Evolutionary conservation across 2,797 vertebrate species (phyloP).

Genomic region (Synaphobranchus kaupii): DNA sequence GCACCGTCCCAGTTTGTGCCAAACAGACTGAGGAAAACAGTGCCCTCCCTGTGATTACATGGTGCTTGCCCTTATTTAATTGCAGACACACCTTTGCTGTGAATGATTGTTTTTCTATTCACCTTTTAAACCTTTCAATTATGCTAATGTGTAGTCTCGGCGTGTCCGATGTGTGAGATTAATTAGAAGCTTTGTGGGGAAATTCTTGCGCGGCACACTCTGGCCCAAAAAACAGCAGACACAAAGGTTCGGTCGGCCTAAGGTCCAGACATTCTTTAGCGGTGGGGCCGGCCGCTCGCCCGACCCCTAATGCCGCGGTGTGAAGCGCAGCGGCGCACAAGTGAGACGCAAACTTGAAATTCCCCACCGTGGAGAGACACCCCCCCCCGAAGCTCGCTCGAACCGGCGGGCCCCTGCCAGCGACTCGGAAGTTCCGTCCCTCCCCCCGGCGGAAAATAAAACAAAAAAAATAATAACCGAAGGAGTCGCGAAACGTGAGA

Average conservation of each 20-base stretch:
- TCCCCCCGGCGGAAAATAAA: background rate
- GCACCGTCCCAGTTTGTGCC: background rate
- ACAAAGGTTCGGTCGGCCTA: background rate
- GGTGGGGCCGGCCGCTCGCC: constrained; percentile 53
- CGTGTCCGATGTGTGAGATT: constrained; percentile 49
- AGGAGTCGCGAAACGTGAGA: constrained; percentile 56
- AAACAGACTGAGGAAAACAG: background rate
- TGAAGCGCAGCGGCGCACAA: constrained; percentile 70
- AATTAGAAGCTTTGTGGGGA: constrained; percentile 55
- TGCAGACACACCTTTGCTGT: constrained; percentile 51
- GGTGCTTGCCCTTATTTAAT: constrained; percentile 46
- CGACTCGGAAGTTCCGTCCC: constrained; percentile 47
- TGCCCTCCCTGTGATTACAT: constrained; percentile 45
- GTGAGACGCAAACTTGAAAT: constrained; percentile 76
- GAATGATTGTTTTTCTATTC: constrained; percentile 56
- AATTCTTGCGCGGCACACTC: constrained; percentile 38
- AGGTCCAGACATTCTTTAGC: constrained; percentile 57
- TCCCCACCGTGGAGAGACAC: constrained; percentile 59
- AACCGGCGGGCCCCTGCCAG: constrained; percentile 69
- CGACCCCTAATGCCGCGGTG: constrained; percentile 66
- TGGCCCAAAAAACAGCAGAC: constrained; percentile 24
- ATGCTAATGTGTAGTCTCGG: constrained; percentile 52
- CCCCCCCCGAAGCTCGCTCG: constrained; percentile 59
- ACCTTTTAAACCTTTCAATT: constrained; percentile 61
- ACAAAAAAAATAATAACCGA: constrained; percentile 31